These are phyloP conservation scores for Seira sanloemensis DNA, from an alignment of 2,888 invertebrate genomes.

Conservation along the genomic window DNA sequence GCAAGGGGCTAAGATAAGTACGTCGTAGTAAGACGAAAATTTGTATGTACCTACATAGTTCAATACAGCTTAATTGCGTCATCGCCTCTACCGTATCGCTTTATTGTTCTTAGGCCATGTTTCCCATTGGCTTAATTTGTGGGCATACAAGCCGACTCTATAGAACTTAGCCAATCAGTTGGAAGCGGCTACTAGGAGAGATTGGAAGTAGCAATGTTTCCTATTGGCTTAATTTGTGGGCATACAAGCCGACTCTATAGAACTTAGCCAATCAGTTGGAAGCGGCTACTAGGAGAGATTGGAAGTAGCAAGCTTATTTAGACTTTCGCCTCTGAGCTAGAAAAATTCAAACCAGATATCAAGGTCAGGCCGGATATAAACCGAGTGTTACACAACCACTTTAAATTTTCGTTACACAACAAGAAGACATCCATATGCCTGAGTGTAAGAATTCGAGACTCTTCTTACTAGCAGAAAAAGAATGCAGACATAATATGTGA, in stretches of 20 bases:
- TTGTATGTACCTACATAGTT: no score
- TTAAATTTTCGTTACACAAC: neutral
- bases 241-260: neutral
- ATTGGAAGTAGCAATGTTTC: neutral
- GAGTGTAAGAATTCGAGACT: neutral
- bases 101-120: neutral
- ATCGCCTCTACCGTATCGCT: neutral
- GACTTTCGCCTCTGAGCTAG: neutral
- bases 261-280: neutral
- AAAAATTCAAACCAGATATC: neutral
- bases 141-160: neutral
- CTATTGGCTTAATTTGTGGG: neutral
- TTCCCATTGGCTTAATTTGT: neutral
- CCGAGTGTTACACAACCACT: neutral
- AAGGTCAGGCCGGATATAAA: neutral
- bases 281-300: neutral
- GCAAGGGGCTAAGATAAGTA: no score
- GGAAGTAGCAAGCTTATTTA: neutral
- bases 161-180: neutral
- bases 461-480: neutral
- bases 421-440: neutral
- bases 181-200: neutral
- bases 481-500: neutral
- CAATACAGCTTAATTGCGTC: no score
- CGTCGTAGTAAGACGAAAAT: no score